Conservation (phyloP, 2,797 vertebrate species). For the Tenualosa thibaudeaui region DNA sequence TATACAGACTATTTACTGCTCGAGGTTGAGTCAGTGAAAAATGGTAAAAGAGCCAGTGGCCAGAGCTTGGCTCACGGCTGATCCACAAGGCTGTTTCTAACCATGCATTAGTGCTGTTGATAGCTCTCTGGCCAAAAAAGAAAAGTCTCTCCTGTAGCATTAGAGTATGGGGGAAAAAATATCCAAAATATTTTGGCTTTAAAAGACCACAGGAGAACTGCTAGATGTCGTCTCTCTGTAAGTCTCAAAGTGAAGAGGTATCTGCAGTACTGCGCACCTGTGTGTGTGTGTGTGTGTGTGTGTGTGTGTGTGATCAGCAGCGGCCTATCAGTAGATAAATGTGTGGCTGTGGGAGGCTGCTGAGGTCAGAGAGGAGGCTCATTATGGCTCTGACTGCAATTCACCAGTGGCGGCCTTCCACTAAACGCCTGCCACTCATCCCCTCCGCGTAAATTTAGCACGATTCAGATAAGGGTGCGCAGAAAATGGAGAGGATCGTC, state of each 20-base stretch:
- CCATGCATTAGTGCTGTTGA: background rate
- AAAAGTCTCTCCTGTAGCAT: background rate
- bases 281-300: background rate
- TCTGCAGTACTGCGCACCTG: background rate
- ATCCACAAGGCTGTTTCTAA: background rate
- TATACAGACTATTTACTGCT: slow-evolving; percentile 2
- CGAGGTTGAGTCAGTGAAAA: background rate
- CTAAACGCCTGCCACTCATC: slow-evolving; percentile 20
- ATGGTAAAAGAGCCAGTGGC: background rate
- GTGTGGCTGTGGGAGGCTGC: background rate
- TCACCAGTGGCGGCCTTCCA: background rate
- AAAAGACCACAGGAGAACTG: background rate
- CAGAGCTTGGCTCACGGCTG: background rate
- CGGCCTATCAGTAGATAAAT: background rate
- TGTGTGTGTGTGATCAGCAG: background rate
- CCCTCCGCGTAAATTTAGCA: slow-evolving; percentile 22
- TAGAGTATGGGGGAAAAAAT: background rate
- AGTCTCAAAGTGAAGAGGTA: background rate
- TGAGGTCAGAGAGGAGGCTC: slow-evolving; percentile 32
- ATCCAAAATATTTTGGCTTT: background rate
- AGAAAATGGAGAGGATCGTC: slow-evolving; percentile 53
- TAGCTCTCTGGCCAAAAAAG: background rate
- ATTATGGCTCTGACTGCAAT: slow-evolving; percentile 22
- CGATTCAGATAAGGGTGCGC: slow-evolving; percentile 38
- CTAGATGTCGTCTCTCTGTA: background rate